A percentile compares a stretch with the other conserved stretches of the same genome.
These are phyloP conservation scores for Tachysurus fulvidraco DNA, from an alignment of 2,113 vertebrate species.

Conservation along the genomic window DNA sequence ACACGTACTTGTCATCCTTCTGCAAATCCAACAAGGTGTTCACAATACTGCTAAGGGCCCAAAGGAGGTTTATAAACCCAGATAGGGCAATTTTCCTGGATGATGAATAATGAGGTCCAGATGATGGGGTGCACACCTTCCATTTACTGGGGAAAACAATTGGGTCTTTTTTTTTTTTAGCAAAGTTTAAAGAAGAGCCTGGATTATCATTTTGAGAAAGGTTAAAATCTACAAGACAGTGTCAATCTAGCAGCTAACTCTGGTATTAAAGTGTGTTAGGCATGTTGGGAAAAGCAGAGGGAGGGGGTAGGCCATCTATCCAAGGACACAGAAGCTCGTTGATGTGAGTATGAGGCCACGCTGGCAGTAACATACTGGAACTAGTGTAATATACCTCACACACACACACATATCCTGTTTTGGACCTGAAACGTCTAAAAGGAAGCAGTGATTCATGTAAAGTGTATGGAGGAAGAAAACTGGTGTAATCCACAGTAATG, in stretches of 20 bases:
- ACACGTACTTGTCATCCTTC: neutral
- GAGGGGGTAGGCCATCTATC: neutral
- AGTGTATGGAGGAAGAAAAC: neutral
- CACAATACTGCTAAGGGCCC: neutral
- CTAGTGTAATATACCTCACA: constrained; percentile 19
- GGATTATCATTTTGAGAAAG: neutral
- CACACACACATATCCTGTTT: neutral
- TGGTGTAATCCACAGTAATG: neutral
- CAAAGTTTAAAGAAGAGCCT: neutral
- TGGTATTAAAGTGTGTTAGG: neutral
- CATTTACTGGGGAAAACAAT: neutral
- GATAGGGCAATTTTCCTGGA: neutral
- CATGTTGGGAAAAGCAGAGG: neutral
- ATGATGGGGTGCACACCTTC: neutral
- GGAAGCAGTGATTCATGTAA: neutral
- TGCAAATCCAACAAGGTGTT: neutral
- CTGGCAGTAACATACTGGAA: constrained; percentile 26
- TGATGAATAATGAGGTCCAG: neutral
- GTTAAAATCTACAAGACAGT: neutral
- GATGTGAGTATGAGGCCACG: constrained; percentile 36
- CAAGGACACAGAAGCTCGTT: constrained; percentile 23
- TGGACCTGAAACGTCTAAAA: neutral
- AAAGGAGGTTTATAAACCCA: too few species aligned
- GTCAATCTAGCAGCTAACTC: neutral
- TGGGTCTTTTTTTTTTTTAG: neutral